Evolutionary conservation across 2,888 invertebrate genomes (phyloP).

Genomic region (Lordiphosa andalusiaca): DNA sequence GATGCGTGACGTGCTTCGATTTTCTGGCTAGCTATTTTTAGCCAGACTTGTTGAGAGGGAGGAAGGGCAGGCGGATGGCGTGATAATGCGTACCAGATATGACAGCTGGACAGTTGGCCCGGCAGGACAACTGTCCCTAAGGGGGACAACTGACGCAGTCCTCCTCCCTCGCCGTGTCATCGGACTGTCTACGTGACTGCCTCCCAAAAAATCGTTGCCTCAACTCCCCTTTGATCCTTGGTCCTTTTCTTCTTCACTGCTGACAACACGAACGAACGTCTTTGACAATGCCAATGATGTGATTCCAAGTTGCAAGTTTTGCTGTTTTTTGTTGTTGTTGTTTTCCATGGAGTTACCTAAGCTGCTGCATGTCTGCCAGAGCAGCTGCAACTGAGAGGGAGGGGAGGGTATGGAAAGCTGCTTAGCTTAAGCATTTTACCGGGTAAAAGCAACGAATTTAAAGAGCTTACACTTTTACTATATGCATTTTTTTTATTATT

Average conservation of each 20-base stretch:
- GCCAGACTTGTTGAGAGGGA: conserved; percentile 9
- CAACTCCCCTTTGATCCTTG: background rate
- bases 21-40: conserved; percentile 52
- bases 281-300: conserved; percentile 10
- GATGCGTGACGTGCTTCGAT: conserved; percentile 52
- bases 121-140: conserved; percentile 11
- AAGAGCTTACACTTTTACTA: too few relatives aligned
- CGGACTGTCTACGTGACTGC: conserved; percentile 24
- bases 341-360: too few relatives aligned
- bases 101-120: conserved; percentile 48
- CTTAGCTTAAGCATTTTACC: too few relatives aligned
- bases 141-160: background rate
- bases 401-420: too few relatives aligned
- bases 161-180: background rate
- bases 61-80: conserved; percentile 38
- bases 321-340: too few relatives aligned
- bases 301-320: conserved; percentile 8
- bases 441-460: too few relatives aligned
- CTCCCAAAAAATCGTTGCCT: background rate
- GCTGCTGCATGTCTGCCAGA: too few relatives aligned
- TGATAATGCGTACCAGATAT: conserved; percentile 52
- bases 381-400: too few relatives aligned
- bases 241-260: too few relatives aligned
- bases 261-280: background rate
- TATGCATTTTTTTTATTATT: too few relatives aligned